phyloP scores from a whole-genome alignment of 2,888 invertebrate genomes.

The Octonoba sinensis region DNA sequence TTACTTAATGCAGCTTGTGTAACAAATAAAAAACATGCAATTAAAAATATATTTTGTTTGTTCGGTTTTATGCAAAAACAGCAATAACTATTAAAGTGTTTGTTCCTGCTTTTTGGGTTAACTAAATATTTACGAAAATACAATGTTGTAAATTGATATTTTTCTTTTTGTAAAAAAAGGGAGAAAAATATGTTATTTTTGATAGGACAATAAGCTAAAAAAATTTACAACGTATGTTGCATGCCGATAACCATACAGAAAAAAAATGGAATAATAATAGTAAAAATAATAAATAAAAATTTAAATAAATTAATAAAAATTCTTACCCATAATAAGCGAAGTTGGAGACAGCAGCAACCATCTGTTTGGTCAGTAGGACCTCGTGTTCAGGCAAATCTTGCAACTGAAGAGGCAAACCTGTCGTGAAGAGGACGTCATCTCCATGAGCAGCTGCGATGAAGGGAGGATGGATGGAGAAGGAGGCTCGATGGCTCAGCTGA shows the following conservation, averaged over 20 bases:
- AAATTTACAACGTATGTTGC: neutral
- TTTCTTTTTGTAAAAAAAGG: no score
- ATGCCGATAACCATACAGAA: neutral
- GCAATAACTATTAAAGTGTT: no score
- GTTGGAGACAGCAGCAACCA: constrained; percentile 42
- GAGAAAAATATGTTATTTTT: no score
- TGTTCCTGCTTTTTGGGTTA: no score
- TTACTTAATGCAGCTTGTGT: no score
- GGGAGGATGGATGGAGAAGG: constrained; percentile 65
- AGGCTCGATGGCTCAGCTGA: constrained; percentile 68
- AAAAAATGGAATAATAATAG: neutral
- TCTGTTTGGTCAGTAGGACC: constrained; percentile 26
- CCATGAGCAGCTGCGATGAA: constrained; percentile 66
- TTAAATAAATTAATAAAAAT: neutral
- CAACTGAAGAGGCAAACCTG: constrained; percentile 61
- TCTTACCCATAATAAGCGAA: constrained; percentile 65
- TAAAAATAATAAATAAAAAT: neutral
- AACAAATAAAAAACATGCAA: no score
- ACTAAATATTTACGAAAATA: no score
- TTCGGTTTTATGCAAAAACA: no score
- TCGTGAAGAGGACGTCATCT: constrained; percentile 64
- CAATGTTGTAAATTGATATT: no score
- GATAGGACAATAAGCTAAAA: neutral
- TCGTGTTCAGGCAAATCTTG: constrained; percentile 20
- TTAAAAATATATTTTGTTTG: no score